Evolutionary conservation across 2,113 vertebrate genomes (phyloP).

Genomic region (Tamias sibiricus): DNA sequence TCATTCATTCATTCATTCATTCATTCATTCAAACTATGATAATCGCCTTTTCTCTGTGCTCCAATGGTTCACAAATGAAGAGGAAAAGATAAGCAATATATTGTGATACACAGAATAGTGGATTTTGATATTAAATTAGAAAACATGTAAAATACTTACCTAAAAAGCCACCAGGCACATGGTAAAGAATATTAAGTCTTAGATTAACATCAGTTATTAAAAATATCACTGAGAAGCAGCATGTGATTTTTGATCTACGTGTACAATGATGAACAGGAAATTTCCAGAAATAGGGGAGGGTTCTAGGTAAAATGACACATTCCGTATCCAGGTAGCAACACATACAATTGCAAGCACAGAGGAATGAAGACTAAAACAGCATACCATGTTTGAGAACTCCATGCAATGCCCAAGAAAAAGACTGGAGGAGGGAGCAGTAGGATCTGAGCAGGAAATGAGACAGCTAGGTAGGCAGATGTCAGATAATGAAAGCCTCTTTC

Average conservation of each 20-base stretch:
- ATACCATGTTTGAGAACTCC: not conserved
- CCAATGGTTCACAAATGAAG: not conserved
- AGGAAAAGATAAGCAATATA: not conserved
- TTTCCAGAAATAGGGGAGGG: not conserved
- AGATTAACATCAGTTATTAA: not conserved
- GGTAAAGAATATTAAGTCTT: not conserved
- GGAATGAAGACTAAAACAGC: not conserved
- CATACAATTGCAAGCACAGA: fast-evolving
- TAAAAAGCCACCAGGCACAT: not conserved
- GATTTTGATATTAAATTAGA: not conserved
- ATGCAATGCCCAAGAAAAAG: not conserved
- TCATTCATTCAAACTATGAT: not conserved
- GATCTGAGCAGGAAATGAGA: not conserved
- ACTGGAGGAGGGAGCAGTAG: not conserved
- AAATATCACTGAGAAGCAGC: not conserved
- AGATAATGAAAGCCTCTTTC: not conserved
- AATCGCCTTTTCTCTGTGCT: not conserved
- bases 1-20: not conserved
- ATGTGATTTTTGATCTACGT: not conserved
- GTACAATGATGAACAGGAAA: not conserved
- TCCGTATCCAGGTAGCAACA: not conserved
- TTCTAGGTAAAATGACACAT: no score
- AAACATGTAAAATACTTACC: not conserved
- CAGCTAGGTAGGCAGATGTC: not conserved
- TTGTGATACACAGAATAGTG: not conserved